These are phyloP conservation scores for Neomorphus geoffroyi DNA, from an alignment of 2,797 vertebrate genomes.

Conservation along the genomic window DNA sequence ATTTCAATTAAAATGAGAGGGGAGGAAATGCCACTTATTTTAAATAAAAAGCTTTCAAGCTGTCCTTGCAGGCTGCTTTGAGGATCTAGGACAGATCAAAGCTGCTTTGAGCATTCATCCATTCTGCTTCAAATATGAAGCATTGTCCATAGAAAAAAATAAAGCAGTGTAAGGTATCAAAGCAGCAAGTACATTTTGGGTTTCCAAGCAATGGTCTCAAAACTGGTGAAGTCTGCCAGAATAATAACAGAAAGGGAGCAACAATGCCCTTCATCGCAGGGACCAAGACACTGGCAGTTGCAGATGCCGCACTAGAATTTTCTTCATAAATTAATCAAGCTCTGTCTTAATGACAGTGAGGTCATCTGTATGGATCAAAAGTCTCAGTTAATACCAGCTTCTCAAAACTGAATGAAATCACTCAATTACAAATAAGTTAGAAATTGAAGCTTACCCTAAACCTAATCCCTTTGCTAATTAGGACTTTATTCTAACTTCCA, in stretches of 20 bases:
- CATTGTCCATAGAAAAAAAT: constrained; percentile 30
- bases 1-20: constrained; percentile 67
- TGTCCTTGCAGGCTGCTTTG: constrained; percentile 62
- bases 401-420: neutral
- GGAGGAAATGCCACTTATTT: constrained; percentile 66
- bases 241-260: neutral
- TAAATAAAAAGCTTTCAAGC: constrained; percentile 71
- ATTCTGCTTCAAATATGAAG: constrained; percentile 34
- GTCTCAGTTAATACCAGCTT: neutral
- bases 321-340: neutral
- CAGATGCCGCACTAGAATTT: neutral
- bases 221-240: constrained; percentile 31
- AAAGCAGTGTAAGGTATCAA: constrained; percentile 33
- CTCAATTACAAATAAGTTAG: neutral
- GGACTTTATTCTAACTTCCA: constrained; percentile 2
- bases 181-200: constrained; percentile 2
- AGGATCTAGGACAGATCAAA: constrained; percentile 68
- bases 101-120: constrained; percentile 62
- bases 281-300: neutral
- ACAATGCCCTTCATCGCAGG: neutral
- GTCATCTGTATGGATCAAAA: neutral
- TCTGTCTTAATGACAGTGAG: neutral
- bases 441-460: neutral
- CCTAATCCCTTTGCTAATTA: constrained; percentile 21
- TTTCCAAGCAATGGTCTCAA: constrained; percentile 10